Percentiles rank a stretch among this genome's conserved stretches.
Conservation (phyloP, 2,113 vertebrate genomes). For the Columba livia region DNA sequence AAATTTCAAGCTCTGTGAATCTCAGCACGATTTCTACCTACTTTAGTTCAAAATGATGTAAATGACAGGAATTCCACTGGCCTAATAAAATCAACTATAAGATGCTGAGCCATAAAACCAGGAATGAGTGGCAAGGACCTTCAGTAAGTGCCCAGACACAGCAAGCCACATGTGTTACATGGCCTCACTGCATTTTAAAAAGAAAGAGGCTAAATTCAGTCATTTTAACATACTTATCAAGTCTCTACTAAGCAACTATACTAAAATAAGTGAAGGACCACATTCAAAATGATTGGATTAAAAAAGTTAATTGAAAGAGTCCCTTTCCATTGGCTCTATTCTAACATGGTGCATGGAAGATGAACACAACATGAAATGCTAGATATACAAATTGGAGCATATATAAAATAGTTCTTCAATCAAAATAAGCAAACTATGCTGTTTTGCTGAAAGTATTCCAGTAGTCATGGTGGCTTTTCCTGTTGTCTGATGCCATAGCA, state of each 20-base stretch:
- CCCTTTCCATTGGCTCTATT: neutral
- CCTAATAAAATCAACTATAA: neutral
- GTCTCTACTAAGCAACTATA: neutral
- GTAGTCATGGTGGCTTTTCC: constrained; percentile 29
- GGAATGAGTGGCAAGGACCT: neutral
- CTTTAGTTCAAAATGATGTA: neutral
- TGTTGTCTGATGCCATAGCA: constrained; percentile 54
- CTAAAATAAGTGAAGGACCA: neutral
- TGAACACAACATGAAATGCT: neutral
- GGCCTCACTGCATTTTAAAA: neutral
- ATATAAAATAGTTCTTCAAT: neutral
- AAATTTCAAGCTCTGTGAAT: neutral
- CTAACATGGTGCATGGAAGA: accelerated
- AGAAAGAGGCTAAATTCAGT: neutral
- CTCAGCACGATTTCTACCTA: neutral
- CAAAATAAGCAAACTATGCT: neutral
- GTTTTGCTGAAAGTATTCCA: neutral
- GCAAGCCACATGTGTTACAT: accelerated
- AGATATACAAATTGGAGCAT: neutral
- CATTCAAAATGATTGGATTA: neutral
- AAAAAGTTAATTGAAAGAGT: neutral
- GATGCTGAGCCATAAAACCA: neutral
- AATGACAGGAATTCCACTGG: no score
- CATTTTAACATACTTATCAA: neutral
- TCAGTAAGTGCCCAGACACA: neutral